phyloP scores from a whole-genome alignment of 2,888 invertebrate genomes.

The Pandemis heparana region DNA sequence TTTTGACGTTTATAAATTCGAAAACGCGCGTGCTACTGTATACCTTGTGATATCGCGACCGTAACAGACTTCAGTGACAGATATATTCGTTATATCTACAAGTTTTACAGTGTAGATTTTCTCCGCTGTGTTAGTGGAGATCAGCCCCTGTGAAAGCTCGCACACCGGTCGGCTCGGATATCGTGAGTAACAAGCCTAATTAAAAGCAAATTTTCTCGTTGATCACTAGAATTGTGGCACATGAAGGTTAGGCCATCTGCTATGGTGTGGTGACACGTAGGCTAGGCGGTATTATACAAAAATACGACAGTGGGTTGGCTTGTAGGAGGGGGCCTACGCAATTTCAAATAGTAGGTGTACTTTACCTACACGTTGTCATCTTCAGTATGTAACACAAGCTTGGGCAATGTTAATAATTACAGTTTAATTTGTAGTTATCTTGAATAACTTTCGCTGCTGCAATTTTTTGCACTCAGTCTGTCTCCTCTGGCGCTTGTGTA shows the following conservation, averaged over 20 bases:
- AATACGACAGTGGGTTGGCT: constrained; percentile 74
- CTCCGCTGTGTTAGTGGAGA: constrained; percentile 53
- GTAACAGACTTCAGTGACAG: constrained; percentile 58
- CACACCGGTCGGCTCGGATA: constrained; percentile 69
- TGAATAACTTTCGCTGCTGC: constrained; percentile 28
- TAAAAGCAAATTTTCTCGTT: constrained; percentile 62
- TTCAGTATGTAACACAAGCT: constrained; percentile 61
- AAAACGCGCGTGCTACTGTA: constrained; percentile 64
- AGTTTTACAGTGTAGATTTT: constrained; percentile 54
- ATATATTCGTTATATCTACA: constrained; percentile 49
- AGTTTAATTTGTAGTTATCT: constrained; percentile 27
- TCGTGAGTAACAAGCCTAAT: constrained; percentile 67
- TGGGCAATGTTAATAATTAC: constrained; percentile 39
- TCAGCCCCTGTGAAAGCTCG: constrained; percentile 68
- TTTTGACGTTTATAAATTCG: constrained; percentile 74
- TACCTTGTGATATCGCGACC: constrained; percentile 53
- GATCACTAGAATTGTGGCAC: constrained; percentile 53
- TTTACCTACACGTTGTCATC: constrained; percentile 66
- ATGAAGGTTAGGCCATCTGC: constrained; percentile 61
- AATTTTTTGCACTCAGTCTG: neutral
- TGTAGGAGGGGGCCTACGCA: constrained; percentile 83
- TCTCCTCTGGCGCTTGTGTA: neutral
- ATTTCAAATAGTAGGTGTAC: constrained; percentile 74
- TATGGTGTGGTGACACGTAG: constrained; percentile 77
- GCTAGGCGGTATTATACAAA: constrained; percentile 68